phyloP scores from a whole-genome alignment of 2,888 invertebrate genomes.

The Caenorhabditis plicata region DNA sequence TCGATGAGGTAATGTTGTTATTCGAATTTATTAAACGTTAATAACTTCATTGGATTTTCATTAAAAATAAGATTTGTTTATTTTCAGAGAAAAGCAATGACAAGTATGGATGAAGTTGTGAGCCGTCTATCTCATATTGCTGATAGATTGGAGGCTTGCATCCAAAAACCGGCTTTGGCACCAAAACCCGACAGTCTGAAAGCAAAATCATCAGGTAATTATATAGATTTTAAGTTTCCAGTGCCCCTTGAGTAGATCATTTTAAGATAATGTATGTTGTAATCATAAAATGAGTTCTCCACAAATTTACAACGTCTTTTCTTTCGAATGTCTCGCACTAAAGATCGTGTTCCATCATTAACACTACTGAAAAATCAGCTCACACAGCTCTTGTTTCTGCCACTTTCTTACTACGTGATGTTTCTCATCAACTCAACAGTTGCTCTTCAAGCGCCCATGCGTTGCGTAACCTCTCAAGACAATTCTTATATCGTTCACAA shows the following conservation, averaged over 20 bases:
- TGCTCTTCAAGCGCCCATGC: too few species aligned
- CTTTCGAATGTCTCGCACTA: not conserved
- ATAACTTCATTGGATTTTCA: not conserved
- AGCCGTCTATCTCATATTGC: slow-evolving; percentile 38
- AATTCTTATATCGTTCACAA: too few species aligned
- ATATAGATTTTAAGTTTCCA: too few species aligned
- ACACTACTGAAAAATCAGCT: too few species aligned
- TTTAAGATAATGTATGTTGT: not conserved
- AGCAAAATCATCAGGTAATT: not conserved
- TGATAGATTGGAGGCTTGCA: slow-evolving; percentile 48
- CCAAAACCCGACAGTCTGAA: slow-evolving; percentile 53
- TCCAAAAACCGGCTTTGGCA: slow-evolving; percentile 55
- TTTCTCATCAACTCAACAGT: too few species aligned
- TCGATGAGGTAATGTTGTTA: too few species aligned
- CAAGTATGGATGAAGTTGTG: slow-evolving; percentile 21
- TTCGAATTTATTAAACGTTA: too few species aligned
- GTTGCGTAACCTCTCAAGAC: too few species aligned
- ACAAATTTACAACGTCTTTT: slow-evolving; percentile 15
- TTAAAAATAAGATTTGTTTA: not conserved
- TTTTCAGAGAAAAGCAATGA: slow-evolving; percentile 20
- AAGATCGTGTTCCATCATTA: too few species aligned
- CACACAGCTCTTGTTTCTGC: too few species aligned
- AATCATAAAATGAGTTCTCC: slow-evolving; percentile 6
- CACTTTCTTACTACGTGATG: too few species aligned
- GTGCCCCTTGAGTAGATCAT: too few species aligned